phyloP scores from a whole-genome alignment of 2,797 vertebrate genomes.

The Sebastes steindachneri region DNA sequence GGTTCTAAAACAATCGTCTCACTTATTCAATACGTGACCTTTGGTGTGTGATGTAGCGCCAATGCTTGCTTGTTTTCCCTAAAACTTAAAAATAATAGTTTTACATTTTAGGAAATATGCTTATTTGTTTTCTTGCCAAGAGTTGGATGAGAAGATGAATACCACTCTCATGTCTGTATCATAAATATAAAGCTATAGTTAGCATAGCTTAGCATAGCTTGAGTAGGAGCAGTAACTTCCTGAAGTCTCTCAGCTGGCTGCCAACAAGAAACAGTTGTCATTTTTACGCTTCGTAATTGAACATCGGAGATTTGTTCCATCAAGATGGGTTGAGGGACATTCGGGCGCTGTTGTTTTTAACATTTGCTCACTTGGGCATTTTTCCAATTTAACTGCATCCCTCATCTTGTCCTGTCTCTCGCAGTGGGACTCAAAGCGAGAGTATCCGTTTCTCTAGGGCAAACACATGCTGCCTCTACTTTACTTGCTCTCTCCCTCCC shows the following conservation, averaged over 20 bases:
- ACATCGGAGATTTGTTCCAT: not conserved
- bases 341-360: not conserved
- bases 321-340: constrained; percentile 1
- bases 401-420: constrained; percentile 40
- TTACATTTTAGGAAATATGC: not conserved
- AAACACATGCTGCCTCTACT: constrained; percentile 51
- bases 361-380: constrained; percentile 19
- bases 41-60: not conserved
- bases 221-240: not conserved
- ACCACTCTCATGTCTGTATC: not conserved
- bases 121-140: not conserved
- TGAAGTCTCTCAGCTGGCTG: not conserved
- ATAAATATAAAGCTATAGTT: not conserved
- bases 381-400: constrained; percentile 28
- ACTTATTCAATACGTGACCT: not conserved
- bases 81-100: not conserved
- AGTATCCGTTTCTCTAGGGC: constrained; percentile 32
- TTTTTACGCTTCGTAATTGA: too few species aligned
- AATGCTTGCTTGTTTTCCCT: not conserved
- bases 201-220: not conserved
- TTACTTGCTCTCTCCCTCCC: not conserved
- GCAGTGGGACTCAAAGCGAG: constrained; percentile 23
- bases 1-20: not conserved
- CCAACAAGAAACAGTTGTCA: not conserved
- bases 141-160: not conserved